Evolutionary conservation across 2,888 invertebrate species (phyloP).

Genomic region (Pyrrhosoma nymphula): DNA sequence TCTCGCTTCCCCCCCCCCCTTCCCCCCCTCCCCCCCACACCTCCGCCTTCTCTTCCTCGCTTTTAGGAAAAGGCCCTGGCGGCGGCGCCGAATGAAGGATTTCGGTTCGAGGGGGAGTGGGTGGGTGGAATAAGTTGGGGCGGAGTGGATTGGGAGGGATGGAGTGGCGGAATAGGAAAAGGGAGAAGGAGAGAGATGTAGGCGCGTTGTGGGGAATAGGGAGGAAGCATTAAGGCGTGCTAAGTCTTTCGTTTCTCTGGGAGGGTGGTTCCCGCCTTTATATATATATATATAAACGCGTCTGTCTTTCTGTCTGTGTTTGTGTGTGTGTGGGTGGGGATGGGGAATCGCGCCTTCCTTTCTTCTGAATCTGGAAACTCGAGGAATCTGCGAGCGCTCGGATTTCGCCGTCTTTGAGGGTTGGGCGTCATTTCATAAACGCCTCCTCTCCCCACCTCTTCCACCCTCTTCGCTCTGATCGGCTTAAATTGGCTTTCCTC

Average conservation of each 20-base stretch:
- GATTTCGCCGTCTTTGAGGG: conserved; percentile 65
- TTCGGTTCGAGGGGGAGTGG: background rate
- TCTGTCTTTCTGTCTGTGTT: background rate
- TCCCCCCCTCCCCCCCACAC: background rate
- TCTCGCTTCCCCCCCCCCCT: background rate
- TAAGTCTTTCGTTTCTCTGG: conserved; percentile 7
- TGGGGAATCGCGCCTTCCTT: background rate
- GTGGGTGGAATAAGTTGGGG: conserved; percentile 32
- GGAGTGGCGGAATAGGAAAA: background rate
- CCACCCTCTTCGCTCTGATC: background rate
- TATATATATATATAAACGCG: background rate
- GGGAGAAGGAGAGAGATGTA: background rate
- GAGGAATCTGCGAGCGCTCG: conserved; percentile 60
- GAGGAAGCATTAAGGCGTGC: conserved; percentile 41
- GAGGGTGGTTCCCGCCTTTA: background rate
- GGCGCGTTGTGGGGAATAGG: background rate
- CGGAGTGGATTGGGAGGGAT: conserved; percentile 21
- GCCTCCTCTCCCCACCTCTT: background rate
- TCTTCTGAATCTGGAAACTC: conserved; percentile 61
- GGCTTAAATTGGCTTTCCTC: conserved; percentile 65
- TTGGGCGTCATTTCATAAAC: conserved; percentile 63
- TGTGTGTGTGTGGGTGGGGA: background rate
- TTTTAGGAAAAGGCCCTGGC: conserved; percentile 17
- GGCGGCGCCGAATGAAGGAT: conserved; percentile 16
- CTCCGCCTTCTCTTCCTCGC: too few relatives aligned